Evolutionary conservation across 2,797 vertebrate genomes (phyloP).

Genomic region (Mus caroli): DNA sequence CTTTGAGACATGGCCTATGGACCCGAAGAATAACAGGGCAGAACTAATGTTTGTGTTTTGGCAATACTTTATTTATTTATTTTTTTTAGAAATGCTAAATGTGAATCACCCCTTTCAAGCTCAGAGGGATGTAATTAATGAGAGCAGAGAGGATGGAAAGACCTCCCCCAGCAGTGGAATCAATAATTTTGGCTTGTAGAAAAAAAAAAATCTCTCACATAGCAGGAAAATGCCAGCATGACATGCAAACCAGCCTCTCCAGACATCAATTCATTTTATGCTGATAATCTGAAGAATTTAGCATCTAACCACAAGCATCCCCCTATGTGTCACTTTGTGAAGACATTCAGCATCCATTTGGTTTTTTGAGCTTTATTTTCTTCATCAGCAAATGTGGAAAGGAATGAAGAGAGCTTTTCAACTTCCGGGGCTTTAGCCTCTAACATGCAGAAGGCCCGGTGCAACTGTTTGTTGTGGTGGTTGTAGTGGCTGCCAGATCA

Average conservation of each 20-base stretch:
- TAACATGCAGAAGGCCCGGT: neutral
- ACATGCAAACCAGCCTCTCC: neutral
- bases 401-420: neutral
- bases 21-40: constrained; percentile 81
- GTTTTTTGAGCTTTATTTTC: neutral
- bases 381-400: neutral
- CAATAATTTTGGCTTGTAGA: constrained; percentile 43
- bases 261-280: neutral
- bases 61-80: constrained; percentile 83
- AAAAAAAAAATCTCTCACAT: constrained; percentile 57
- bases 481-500: constrained; percentile 10
- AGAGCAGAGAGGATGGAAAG: constrained; percentile 64
- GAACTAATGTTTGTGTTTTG: constrained; percentile 84
- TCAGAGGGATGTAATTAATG: constrained; percentile 82
- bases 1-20: constrained; percentile 79
- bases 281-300: neutral
- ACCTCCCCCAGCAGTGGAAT: constrained; percentile 47
- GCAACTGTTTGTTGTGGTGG: constrained; percentile 41
- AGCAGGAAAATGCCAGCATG: constrained; percentile 40
- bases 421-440: neutral
- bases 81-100: constrained; percentile 77
- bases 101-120: constrained; percentile 76
- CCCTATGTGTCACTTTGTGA: neutral
- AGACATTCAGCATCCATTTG: neutral
- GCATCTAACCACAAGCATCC: neutral